Evolutionary conservation across 2,797 vertebrate genomes (phyloP), one percentile per base, ranked within the genome.

Genomic region (Diplodus sargus): DNA sequence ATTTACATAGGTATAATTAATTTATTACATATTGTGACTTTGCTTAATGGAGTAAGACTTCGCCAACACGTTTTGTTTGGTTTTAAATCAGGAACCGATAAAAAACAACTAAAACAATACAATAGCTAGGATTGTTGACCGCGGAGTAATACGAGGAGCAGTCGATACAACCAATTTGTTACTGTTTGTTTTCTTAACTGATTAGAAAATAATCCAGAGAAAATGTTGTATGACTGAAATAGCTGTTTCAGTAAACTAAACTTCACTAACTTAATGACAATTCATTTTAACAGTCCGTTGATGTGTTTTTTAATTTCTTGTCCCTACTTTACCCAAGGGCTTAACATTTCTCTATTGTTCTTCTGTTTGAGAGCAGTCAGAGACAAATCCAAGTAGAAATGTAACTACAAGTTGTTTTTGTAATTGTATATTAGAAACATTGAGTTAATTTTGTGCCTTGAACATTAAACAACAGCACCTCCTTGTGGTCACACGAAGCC

Each of bases 401-500:
- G 3, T 28, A 18, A 47, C 9, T 23, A 18, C 10, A 65, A 4
- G 12, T 28, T 28, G 14, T 28, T 1, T 15, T 17, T 58, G 34
- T 34, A 34, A 34, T 34, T 34, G 8, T 34, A 34, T 34, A 9
- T n/a, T 34, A 22, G 13, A 51, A 28, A n/a, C n/a, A 25, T 8
- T 34, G 7, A 25, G 3, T 20, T n/a, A 4, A 15, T 10, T 56
- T 6, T 47, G 1, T 20, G 42, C 0, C 5, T 16, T 49, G 70
- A 28, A 62, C 25, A 20, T 6, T 14, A 48, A 17, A 43, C 2
- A 84, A 62, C 62, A 76, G 64, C 70, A 5, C 81, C 83, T 59
- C 54, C 90, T 73, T 62, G 75, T 88, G 91, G 76, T 34, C 3
- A 9, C 39, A 53, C 11, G 12, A 18, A 22, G 22, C 51, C 15